Conservation (phyloP, 2,113 vertebrate genomes). For the Anhinga anhinga region DNA sequence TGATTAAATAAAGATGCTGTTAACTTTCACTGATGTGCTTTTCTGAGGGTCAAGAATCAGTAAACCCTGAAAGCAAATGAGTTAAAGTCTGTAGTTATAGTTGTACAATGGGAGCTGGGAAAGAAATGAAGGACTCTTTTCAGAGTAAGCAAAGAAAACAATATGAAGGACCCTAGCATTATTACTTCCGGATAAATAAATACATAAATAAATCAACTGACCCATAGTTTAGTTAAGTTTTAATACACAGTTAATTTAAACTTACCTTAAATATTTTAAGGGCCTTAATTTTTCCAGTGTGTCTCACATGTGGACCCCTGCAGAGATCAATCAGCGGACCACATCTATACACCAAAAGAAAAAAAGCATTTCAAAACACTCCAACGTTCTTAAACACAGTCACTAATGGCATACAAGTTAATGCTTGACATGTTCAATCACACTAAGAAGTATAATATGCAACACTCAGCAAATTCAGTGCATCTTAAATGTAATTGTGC, state of each 20-base stretch:
- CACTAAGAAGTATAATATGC: neutral
- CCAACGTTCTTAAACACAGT: neutral
- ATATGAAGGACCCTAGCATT: neutral
- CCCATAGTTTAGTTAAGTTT: neutral
- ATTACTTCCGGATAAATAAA: neutral
- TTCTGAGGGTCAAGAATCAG: neutral
- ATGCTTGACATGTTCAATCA: neutral
- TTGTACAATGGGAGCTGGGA: neutral
- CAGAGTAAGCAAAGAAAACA: neutral
- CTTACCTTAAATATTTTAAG: slow-evolving; percentile 80
- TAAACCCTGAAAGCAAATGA: neutral
- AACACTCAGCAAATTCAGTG: neutral
- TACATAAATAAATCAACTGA: neutral
- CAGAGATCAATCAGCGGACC: slow-evolving; percentile 79
- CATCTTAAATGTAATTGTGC: neutral
- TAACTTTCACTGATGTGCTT: neutral
- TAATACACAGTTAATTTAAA: neutral
- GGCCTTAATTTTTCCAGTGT: slow-evolving; percentile 80
- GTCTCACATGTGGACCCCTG: slow-evolving; percentile 80
- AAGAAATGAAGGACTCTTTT: neutral
- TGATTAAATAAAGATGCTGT: neutral
- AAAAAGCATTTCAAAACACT: neutral
- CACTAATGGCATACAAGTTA: neutral
- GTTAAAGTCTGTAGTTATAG: neutral
- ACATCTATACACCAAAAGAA: slow-evolving; percentile 59